Base-by-base conservation (phyloP, 2,113 vertebrate species). In the Rhinolophus sinicus region DNA sequence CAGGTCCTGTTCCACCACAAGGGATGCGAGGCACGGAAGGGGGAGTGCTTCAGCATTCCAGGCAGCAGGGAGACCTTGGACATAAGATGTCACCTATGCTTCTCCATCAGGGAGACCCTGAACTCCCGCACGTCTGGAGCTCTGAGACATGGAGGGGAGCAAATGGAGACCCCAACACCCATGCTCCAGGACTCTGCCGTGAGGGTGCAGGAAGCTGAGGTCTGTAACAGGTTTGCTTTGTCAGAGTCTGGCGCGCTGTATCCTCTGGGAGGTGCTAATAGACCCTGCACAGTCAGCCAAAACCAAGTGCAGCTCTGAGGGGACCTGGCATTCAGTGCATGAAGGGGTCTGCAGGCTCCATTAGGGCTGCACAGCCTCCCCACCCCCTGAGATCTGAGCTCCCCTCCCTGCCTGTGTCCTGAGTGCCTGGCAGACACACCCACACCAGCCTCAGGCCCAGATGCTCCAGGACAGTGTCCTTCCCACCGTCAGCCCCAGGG, bases 271-370 rank as follows among this genome's bases (percentile, higher is more conserved):
- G 90, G 52, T 4, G 1, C 60, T 30, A 6, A 69, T 0, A 28
- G 87, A 50, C 10, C 18, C 67, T 4, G 1, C 1, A 6, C 10
- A 3, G 54, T 40, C 62, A n/a, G 58, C 40, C 6, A n/a, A 33
- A 18, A 88, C 21, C 38, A 67, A 78, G 64, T 1, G 28, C 18
- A 4, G 82, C 18, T 72, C 77, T 16, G 18, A 4, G 24, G 38
- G 47, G 35, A 40, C 9, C 35, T 18, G 60, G 58, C 16, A 0
- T 28, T 35, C 4, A 0, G 44, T 2, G 24, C 5, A 13, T 0
- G 26, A 21, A 21, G 10, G 62, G 30, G 60, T 69, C 40, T 1
- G 0, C 60, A 47, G 16, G 52, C 56, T 72, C 19, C 60, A 0
- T 6, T 11, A 1, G 14, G 11, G 40, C 50, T 16, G 4, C 7